These are phyloP conservation scores for Meteorus sp. DNA, from an alignment of 1,140 invertebrate species.

Conservation along the genomic window DNA sequence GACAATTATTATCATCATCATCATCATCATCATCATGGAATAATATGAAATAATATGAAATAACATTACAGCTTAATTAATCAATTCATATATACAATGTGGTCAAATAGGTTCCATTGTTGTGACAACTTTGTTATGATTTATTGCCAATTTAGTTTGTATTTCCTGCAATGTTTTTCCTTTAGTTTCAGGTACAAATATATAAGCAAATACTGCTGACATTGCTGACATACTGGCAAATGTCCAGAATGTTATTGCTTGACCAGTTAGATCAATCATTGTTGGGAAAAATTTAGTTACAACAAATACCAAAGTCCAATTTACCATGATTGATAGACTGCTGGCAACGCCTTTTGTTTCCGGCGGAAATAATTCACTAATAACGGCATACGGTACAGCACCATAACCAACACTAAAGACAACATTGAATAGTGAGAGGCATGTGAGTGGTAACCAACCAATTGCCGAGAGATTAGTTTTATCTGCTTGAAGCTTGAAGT, in stretches of 20 bases:
- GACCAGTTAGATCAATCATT: constrained; percentile 53
- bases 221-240: constrained; percentile 62
- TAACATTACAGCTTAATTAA: not conserved
- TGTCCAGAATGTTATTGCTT: constrained; percentile 62
- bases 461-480: constrained; percentile 46
- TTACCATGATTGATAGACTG: constrained; percentile 61
- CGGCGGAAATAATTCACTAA: constrained; percentile 69
- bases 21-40: too few species aligned
- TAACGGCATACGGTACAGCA: constrained; percentile 73
- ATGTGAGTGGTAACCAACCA: constrained; percentile 54
- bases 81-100: not conserved
- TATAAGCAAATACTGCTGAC: constrained; percentile 60
- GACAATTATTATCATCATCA: too few species aligned
- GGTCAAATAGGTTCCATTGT: constrained; percentile 19
- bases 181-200: constrained; percentile 79
- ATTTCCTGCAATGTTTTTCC: constrained; percentile 76
- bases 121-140: constrained; percentile 17
- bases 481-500: constrained; percentile 59
- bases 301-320: constrained; percentile 58
- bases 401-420: constrained; percentile 65
- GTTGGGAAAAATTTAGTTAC: constrained; percentile 63
- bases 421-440: constrained; percentile 55
- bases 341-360: constrained; percentile 65
- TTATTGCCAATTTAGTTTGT: constrained; percentile 60
- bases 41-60: too few species aligned